These are phyloP conservation scores for Oncopodura yosiiana DNA, from an alignment of 1,140 invertebrate genomes.

Conservation along the genomic window DNA sequence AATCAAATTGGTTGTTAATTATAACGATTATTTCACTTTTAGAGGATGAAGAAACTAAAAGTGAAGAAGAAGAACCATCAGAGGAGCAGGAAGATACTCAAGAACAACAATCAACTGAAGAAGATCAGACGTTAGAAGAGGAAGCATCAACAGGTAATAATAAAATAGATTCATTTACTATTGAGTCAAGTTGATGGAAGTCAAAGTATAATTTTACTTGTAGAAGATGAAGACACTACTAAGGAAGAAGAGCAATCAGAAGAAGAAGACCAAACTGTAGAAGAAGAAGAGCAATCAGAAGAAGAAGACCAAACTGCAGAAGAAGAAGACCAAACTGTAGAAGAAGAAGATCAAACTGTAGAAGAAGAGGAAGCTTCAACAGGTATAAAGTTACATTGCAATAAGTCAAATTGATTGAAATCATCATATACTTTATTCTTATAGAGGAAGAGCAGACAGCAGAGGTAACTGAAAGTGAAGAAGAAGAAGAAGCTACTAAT, in stretches of 20 bases:
- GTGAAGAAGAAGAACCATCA: slow-evolving; percentile 36
- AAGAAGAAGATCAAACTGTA: slow-evolving; percentile 26
- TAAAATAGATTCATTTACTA: not conserved
- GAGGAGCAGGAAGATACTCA: slow-evolving; percentile 36
- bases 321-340: not conserved
- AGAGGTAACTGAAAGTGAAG: slow-evolving; percentile 23
- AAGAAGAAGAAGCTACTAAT: slow-evolving; percentile 12
- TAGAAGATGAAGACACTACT: not conserved
- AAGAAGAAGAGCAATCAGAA: slow-evolving; percentile 35
- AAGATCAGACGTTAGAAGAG: slow-evolving; percentile 16
- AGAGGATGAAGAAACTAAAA: slow-evolving; percentile 15
- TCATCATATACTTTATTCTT: too few relatives aligned
- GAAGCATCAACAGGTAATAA: not conserved
- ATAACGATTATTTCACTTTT: too few relatives aligned
- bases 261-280: slow-evolving; percentile 25
- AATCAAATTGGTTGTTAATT: too few relatives aligned
- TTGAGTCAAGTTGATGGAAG: not conserved
- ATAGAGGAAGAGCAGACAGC: slow-evolving; percentile 4
- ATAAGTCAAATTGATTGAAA: too few relatives aligned
- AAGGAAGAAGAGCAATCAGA: slow-evolving; percentile 6
- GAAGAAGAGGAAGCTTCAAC: slow-evolving; percentile 15
- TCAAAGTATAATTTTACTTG: not conserved
- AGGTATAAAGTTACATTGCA: too few relatives aligned
- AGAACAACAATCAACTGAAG: slow-evolving; percentile 18
- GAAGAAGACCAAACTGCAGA: slow-evolving; percentile 35